Evolutionary conservation across 1,140 invertebrate species (phyloP).

Genomic region (Oppia nitens): DNA sequence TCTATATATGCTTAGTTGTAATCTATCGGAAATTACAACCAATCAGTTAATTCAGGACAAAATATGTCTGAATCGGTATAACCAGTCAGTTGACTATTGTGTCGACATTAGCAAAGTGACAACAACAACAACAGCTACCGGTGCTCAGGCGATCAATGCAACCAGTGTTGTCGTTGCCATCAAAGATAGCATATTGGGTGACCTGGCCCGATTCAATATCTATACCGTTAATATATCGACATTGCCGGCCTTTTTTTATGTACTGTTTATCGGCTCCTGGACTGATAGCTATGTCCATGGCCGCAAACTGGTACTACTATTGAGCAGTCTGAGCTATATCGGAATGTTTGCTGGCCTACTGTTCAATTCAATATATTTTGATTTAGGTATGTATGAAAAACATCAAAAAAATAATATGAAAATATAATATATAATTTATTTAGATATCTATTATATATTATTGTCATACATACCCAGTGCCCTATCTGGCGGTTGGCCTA

Average conservation of each 20-base stretch:
- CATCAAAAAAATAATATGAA: too few relatives aligned
- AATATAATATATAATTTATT: too few relatives aligned
- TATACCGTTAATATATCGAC: not conserved
- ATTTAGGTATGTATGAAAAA: not conserved
- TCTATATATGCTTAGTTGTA: not conserved
- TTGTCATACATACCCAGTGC: not conserved
- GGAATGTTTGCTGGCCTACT: not conserved
- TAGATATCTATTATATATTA: not conserved
- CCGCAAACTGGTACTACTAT: not conserved
- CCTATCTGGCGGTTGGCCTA: not conserved
- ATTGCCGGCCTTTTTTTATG: not conserved
- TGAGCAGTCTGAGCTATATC: not conserved
- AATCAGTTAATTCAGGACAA: not conserved
- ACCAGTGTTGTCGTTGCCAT: too few relatives aligned
- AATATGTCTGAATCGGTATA: not conserved
- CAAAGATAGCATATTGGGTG: not conserved
- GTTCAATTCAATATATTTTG: not conserved
- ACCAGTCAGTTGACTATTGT: not conserved
- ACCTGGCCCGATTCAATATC: not conserved
- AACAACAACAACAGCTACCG: not conserved
- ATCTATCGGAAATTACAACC: not conserved
- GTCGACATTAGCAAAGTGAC: not conserved
- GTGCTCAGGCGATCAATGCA: too few relatives aligned
- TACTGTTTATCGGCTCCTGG: not conserved
- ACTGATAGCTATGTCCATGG: not conserved